These are phyloP conservation scores for Apamea anceps DNA, from an alignment of 2,888 invertebrate species.

Conservation along the genomic window DNA sequence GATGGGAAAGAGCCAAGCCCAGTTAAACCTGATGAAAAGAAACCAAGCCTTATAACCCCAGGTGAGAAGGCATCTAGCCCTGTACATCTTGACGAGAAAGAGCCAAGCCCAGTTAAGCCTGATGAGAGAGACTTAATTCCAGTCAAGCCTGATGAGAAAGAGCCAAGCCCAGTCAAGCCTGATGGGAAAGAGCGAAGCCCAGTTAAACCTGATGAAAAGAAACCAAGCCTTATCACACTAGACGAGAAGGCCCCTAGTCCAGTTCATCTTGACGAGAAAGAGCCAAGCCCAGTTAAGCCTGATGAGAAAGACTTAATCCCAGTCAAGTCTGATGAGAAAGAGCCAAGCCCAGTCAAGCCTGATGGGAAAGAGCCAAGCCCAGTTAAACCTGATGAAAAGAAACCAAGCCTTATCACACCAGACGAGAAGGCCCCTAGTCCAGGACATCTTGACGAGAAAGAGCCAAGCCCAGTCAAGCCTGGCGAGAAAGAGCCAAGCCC, in stretches of 20 bases:
- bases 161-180: neutral
- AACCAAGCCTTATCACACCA: neutral
- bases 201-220: fast-evolving
- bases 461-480: neutral
- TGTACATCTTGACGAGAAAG: neutral
- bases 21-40: neutral
- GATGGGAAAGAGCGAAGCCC: neutral
- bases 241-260: neutral
- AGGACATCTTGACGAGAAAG: neutral
- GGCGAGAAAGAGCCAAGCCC: neutral
- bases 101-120: neutral
- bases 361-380: neutral
- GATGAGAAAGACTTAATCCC: neutral
- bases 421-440: neutral
- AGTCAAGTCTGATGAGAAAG: neutral
- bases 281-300: neutral
- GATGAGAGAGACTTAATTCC: conserved; percentile 35
- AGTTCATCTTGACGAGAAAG: neutral
- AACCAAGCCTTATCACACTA: neutral
- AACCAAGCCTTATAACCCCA: no score
- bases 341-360: neutral
- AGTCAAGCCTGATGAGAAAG: neutral
- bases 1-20: neutral
- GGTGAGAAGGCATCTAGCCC: neutral
- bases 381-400: fast-evolving